Conservation (phyloP, 2,797 vertebrate genomes). For the Chaetodon trifasciatus region DNA sequence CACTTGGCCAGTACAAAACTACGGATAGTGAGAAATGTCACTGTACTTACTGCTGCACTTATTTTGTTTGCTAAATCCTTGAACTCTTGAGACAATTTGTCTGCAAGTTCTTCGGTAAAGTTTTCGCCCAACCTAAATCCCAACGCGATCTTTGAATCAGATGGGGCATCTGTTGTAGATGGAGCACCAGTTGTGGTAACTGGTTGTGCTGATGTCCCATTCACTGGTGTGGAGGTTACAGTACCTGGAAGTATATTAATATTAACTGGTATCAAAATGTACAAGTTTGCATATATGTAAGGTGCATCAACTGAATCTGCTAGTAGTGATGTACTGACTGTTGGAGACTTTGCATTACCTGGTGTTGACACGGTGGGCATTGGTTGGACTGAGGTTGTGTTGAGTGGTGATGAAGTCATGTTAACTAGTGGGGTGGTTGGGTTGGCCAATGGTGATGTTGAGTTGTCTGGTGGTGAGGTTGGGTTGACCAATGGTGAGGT, state of each 20-base stretch:
- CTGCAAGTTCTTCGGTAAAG: background rate
- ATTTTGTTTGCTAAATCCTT: background rate
- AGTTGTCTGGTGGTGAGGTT: background rate
- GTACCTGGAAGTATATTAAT: background rate
- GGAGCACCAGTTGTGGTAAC: background rate
- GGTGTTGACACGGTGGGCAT: background rate
- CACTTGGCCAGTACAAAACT: no score
- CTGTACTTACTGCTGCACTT: background rate
- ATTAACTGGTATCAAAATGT: background rate
- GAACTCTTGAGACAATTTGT: conserved; percentile 21
- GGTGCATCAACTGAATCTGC: background rate
- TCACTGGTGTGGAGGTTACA: background rate
- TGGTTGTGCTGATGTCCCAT: background rate
- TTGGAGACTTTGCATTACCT: background rate
- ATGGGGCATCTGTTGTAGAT: background rate
- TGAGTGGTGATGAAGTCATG: background rate
- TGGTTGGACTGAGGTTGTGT: background rate
- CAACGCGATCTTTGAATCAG: background rate
- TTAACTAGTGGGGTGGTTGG: background rate
- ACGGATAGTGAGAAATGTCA: no score
- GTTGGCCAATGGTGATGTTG: background rate
- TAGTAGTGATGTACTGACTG: background rate
- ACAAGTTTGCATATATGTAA: background rate
- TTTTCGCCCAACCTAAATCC: fast-evolving
- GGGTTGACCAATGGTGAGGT: background rate